Evolutionary conservation across 2,797 vertebrate genomes (phyloP), one percentile per base, ranked within the genome.

Genomic region (Echiichthys vipera): DNA sequence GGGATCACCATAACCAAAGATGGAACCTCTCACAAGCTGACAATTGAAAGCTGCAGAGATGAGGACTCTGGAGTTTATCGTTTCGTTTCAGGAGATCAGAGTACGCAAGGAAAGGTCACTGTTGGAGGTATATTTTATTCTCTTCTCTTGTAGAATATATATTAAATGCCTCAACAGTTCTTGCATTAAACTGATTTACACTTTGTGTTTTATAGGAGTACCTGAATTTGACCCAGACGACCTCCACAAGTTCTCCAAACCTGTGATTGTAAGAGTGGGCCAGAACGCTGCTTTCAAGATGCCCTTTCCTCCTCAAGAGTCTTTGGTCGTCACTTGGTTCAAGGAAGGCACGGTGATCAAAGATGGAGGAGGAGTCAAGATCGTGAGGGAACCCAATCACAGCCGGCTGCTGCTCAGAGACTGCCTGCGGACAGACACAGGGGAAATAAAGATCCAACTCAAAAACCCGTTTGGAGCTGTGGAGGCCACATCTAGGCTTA

Each of bases 381-480:
- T 95, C 20, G 85, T 93, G 22, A 94, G 83, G 80, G 91, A 94
- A 49, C 91, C 93, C 5, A 92, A 88, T 80, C 93, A 93, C 80
- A 94, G 94, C 1, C 84, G 88, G 2, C 90, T 97, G 78, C 91
- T 94, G 59, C 90, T 97, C 72, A 92, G 92, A 87, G 95, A 94
- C 36, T 86, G 92, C 1, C 59, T 93, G 74, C 91, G 94, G 63
- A 93, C 89, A 59, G 95, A 97, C 66, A 22, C 90, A 22, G 95
- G 96, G 74, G 93, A 91, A 85, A 95, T 97, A 91, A 94, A 94
- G 83, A 91, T 96, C 79, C 94, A 93, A 24, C 93, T 96, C 62
- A 95, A 88, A 90, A 98, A 94, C 0, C 74, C 93, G 68, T 95
- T 94, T 22, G 96, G 96, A 7, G 67, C 83, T 4, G 59, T 84